These are phyloP conservation scores for Drosophila falleni DNA, from an alignment of 2,888 invertebrate species.

Conservation along the genomic window DNA sequence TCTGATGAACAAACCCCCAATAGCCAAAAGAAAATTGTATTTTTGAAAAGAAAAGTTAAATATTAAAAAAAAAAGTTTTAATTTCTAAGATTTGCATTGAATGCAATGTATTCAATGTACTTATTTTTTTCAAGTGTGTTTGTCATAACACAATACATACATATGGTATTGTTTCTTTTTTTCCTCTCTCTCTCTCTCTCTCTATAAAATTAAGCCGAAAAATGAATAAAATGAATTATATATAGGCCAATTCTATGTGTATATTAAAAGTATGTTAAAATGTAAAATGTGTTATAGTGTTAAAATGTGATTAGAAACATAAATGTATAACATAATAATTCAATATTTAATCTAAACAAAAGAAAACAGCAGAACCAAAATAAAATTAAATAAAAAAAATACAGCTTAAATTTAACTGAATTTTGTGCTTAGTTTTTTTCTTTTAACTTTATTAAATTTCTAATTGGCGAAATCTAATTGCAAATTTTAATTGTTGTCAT, in stretches of 20 bases:
- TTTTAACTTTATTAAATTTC: neutral
- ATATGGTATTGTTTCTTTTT: constrained; percentile 3
- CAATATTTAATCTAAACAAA: constrained; percentile 19
- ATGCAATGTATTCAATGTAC: constrained; percentile 4
- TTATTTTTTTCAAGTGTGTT: neutral
- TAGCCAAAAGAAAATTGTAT: neutral
- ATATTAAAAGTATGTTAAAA: constrained; percentile 50
- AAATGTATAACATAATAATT: constrained; percentile 41
- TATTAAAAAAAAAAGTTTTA: constrained; percentile 23
- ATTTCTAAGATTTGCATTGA: constrained; percentile 40
- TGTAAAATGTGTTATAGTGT: constrained; percentile 69
- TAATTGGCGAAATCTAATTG: constrained; percentile 18
- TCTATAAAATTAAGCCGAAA: neutral
- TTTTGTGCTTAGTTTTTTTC: constrained; percentile 33
- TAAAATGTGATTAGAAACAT: constrained; percentile 30
- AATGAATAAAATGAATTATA: neutral
- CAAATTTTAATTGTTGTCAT: constrained; percentile 26
- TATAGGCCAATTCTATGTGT: constrained; percentile 37
- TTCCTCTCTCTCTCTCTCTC: neutral
- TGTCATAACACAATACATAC: constrained; percentile 32
- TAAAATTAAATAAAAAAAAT: constrained; percentile 13
- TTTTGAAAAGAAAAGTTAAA: neutral
- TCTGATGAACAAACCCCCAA: neutral
- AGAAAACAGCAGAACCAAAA: neutral
- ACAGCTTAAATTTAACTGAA: constrained; percentile 16